A percentile compares a stretch with the other conserved stretches of the same genome.
Conservation (phyloP, 2,888 invertebrate species). For the Melieria crassipennis region DNA sequence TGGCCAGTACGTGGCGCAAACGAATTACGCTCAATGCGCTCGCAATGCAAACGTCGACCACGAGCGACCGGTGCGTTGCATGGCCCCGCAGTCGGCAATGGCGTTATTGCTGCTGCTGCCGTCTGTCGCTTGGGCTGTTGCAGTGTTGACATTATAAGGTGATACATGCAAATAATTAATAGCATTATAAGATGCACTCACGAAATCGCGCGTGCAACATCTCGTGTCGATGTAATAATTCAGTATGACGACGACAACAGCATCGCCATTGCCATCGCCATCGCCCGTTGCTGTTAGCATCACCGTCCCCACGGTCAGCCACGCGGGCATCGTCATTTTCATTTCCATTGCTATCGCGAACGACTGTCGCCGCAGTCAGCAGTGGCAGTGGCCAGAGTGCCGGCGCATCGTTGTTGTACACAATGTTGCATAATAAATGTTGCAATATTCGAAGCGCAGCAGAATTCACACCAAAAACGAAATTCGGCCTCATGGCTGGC, state of each 20-base stretch:
- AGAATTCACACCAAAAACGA: background rate
- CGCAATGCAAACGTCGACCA: background rate
- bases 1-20: too few species aligned
- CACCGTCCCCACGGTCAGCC: background rate
- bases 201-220: constrained; percentile 62
- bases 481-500: background rate
- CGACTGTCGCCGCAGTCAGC: constrained; percentile 1
- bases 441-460: constrained; percentile 40
- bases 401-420: constrained; percentile 14
- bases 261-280: constrained; percentile 1
- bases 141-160: constrained; percentile 60
- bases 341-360: background rate
- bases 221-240: constrained; percentile 59
- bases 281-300: too few species aligned
- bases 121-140: background rate
- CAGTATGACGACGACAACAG: constrained; percentile 43
- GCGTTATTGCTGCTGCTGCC: background rate
- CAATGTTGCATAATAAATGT: constrained; percentile 31
- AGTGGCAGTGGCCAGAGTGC: too few species aligned
- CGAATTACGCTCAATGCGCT: too few species aligned
- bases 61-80: too few species aligned
- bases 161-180: constrained; percentile 66
- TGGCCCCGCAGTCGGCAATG: background rate
- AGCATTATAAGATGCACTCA: constrained; percentile 67
- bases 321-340: background rate